Conservation (phyloP, 2,888 invertebrate species). For the Lasioglossum villosulum region DNA sequence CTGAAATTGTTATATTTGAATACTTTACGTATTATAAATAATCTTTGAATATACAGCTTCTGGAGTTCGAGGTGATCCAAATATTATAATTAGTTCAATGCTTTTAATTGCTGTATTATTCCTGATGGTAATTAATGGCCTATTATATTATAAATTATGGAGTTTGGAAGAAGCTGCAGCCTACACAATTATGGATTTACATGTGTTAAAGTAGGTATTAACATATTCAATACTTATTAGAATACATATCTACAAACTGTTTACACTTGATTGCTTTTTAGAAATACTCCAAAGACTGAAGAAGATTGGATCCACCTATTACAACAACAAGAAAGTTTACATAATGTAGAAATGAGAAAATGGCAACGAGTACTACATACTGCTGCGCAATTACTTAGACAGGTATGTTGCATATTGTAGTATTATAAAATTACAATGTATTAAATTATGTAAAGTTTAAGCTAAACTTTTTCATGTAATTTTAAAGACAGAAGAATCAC, state of each 20-base stretch:
- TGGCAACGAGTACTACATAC: slow-evolving; percentile 92
- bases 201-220: slow-evolving; percentile 85
- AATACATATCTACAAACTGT: slow-evolving; percentile 2
- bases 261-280: slow-evolving; percentile 78
- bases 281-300: slow-evolving; percentile 90
- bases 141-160: slow-evolving; percentile 94
- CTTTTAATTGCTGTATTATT: slow-evolving; percentile 88
- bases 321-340: slow-evolving; percentile 92
- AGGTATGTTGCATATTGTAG: slow-evolving; percentile 86
- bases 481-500: slow-evolving; percentile 91
- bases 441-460: background rate
- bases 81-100: slow-evolving; percentile 83
- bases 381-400: slow-evolving; percentile 89
- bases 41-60: slow-evolving; percentile 60
- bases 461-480: slow-evolving; percentile 63
- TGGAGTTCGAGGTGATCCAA: slow-evolving; percentile 74
- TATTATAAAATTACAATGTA: slow-evolving; percentile 4
- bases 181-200: slow-evolving; percentile 85
- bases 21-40: background rate
- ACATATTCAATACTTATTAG: background rate
- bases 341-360: slow-evolving; percentile 92
- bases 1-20: slow-evolving; percentile 8
- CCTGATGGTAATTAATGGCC: slow-evolving; percentile 89
- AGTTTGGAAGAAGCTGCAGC: slow-evolving; percentile 87
- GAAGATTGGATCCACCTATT: slow-evolving; percentile 93